Evolutionary conservation across 2,113 vertebrate species (phyloP), one percentile per base, ranked within the genome.

Genomic region (Neodontobutis hainanensis): DNA sequence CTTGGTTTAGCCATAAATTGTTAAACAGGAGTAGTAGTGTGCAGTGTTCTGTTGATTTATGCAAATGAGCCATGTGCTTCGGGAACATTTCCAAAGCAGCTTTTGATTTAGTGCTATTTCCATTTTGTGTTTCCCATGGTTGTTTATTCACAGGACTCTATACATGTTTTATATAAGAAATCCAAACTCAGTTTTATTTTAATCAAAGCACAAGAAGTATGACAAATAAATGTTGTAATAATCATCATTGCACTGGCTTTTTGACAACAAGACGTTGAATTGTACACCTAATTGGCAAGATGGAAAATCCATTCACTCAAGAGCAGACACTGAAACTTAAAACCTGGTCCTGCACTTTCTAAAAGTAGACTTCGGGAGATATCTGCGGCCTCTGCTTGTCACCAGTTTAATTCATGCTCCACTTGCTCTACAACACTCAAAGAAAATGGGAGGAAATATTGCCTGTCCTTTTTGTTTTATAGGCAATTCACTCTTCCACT

Each of bases 271-370:
- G 43, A 10, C 12, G 73, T 85, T 73, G 74, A 78, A 78, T 78
- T 76, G 67, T 75, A 60, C 68, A 61, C 78, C 71, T 86, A 81
- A 88, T 89, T 89, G 81, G 76, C 79, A 78, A 86, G 84, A 83
- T 92, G 87, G 87, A 89, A 91, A 92, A 91, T 53, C 80, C 87
- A 88, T 89, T 87, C 73, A 83, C 82, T 82, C 56, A 57, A 73
- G 77, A 82, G 80, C 87, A 82, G 75, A 84, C 52, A 19, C 67
- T 90, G 92, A 92, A 91, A 93, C 87, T 66, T 86, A 82, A 92
- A 88, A 90, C 92, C 88, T 91, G 88, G 88, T 91, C 89, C 90
- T 92, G 92, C 91, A 90, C 85, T 91, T 92, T 93, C 92, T 93
- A 93, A 92, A 93, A 92, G 90, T 92, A 93, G 92, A 86, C 84